Percentiles rank a stretch among this genome's conserved stretches.
Evolutionary conservation across 30 jellyfish, hydroid and myxozoan genomes (phyloP).

Genomic region (Pseudorhiza aurosa): DNA sequence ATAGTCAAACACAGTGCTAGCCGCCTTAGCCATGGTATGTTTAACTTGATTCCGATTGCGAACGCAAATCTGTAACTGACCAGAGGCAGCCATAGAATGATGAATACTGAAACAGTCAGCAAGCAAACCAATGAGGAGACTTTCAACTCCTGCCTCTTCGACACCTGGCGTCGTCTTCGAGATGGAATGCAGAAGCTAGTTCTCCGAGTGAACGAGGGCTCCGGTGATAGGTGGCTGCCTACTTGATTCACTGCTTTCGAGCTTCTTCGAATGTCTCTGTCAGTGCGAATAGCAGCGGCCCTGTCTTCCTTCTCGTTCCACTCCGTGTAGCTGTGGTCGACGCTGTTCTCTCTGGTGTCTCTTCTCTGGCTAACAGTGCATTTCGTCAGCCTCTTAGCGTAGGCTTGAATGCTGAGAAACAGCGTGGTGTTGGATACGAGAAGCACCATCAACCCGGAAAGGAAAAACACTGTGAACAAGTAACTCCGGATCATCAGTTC

Average conservation of each 20-base stretch:
- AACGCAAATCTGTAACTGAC: constrained; percentile 28
- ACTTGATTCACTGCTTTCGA: neutral
- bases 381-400: neutral
- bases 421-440: neutral
- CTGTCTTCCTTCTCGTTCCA: neutral
- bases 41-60: neutral
- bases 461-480: constrained; percentile 18
- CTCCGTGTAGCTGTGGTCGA: neutral
- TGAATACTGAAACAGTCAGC: constrained; percentile 14
- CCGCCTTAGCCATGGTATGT: constrained; percentile 36
- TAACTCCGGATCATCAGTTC: constrained; percentile 35
- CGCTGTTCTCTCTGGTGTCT: neutral
- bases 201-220: neutral
- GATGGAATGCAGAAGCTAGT: neutral
- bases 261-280: neutral
- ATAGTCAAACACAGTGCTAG: constrained; percentile 41
- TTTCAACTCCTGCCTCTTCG: constrained; percentile 33
- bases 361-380: neutral
- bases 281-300: neutral
- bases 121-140: constrained; percentile 34
- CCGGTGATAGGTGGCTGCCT: too few species aligned
- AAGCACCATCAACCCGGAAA: neutral
- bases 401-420: constrained; percentile 8
- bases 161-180: neutral
- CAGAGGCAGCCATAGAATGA: constrained; percentile 34